Conservation (phyloP, 2,888 invertebrate species). For the Phyto melanocephala region DNA sequence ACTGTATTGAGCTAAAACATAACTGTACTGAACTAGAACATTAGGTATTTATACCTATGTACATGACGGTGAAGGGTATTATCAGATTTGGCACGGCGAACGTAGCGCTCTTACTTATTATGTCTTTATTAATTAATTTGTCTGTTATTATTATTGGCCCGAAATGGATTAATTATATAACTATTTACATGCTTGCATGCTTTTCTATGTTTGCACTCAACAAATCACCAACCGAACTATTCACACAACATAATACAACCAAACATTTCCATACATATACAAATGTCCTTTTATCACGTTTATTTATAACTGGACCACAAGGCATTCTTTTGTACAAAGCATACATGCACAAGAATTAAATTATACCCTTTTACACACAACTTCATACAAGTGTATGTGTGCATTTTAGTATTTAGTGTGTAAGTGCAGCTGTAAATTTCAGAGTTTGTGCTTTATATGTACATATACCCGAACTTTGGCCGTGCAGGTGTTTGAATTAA, state of each 20-base stretch:
- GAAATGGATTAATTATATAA: no score
- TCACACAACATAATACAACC: neutral
- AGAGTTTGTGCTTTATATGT: neutral
- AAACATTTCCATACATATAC: neutral
- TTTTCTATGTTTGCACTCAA: neutral
- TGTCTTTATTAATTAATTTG: no score
- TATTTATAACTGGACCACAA: constrained; percentile 27
- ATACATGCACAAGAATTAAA: neutral
- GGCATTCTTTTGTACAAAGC: neutral
- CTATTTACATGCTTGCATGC: no score
- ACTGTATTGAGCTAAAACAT: no score
- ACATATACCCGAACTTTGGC: neutral
- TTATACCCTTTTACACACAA: neutral
- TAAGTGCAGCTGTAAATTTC: neutral
- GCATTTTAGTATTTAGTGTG: neutral
- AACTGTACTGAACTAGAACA: no score
- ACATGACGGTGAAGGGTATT: no score
- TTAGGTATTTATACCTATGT: no score
- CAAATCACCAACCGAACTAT: neutral
- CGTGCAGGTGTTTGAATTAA: no score
- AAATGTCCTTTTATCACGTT: neutral
- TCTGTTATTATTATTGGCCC: no score
- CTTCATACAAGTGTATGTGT: neutral
- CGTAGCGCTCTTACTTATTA: no score
- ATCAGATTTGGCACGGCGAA: no score